Evolutionary conservation across 2,113 vertebrate species (phyloP), one percentile per base, ranked within the genome.

Genomic region (Podiceps cristatus): DNA sequence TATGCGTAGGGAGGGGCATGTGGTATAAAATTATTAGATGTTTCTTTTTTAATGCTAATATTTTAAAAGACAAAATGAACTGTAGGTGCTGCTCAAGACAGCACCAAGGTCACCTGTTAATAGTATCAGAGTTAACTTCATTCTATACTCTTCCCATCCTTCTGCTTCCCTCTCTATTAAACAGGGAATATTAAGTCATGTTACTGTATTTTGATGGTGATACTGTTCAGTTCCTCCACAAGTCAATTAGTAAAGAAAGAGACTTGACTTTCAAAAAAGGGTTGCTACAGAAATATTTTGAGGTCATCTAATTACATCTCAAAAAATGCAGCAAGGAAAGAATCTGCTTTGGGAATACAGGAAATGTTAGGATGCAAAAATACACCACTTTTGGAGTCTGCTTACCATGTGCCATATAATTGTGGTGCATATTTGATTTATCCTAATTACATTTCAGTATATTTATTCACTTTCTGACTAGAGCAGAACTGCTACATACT

Each of bases 391-490:
- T 78, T 77, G 60, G 73, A 78, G 56, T 37, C 71, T 93, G 67
- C 83, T 73, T 88, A 52, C 62, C 62, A 68, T 2, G 31, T 87
- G 69, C 87, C 23, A 40, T 60, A 3, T 63, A 93, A 90, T 60
- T 90, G 58, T 42, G n/a, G 60, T 75, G 33, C 44, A 16, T 58
- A 84, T 84, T 73, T 93, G 55, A 96, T 90, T 80, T 83, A 83
- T 64, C 24, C 28, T 73, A 69, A 84, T 83, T 92, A 88, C 1
- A 1, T 92, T 79, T 94, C 75, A 83, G 75, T 56, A 1, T 53
- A 79, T 62, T 92, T 76, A 76, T 60, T 89, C 94, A 86, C 74
- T 92, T 93, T 92, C 56, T 64, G 90, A 92, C 40, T 68, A 31
- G 23, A 75, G 71, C 74, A 86, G 83, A 95, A 66, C 53, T 76